Percentiles rank a stretch among this genome's conserved stretches.
These are phyloP conservation scores for Tyrannus savana DNA, from an alignment of 2,113 vertebrate genomes.

Conservation along the genomic window DNA sequence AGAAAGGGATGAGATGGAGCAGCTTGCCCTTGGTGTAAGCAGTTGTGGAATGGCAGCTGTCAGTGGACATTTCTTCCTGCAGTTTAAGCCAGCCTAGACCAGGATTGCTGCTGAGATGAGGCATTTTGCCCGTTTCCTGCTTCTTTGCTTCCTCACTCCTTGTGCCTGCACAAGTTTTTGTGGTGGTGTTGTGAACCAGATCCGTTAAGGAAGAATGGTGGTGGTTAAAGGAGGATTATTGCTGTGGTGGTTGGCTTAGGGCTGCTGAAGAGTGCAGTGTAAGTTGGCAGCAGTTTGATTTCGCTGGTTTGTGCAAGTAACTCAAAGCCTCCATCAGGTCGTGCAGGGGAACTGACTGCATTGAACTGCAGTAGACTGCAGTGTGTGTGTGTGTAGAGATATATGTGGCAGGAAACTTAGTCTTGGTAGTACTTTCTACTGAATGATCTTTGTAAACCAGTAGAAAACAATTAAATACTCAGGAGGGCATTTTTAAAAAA, in stretches of 20 bases:
- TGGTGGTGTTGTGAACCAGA: not conserved
- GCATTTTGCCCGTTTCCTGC: not conserved
- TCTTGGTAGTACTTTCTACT: not conserved
- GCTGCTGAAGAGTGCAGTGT: not conserved
- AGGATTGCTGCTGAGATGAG: not conserved
- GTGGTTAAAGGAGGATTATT: not conserved
- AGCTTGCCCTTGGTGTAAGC: not conserved
- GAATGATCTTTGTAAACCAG: not conserved
- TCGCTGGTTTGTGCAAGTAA: not conserved
- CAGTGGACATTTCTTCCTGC: not conserved
- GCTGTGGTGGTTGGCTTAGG: not conserved
- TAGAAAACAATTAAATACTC: not conserved
- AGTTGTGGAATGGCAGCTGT: not conserved
- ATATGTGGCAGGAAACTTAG: not conserved
- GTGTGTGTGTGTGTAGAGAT: accelerated
- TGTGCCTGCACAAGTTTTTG: not conserved
- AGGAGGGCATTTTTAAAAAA: not conserved
- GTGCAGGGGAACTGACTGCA: not conserved
- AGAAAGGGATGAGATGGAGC: not conserved
- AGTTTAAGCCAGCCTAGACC: not conserved
- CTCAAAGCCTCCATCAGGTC: not conserved
- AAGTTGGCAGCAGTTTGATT: not conserved
- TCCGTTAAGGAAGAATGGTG: not conserved
- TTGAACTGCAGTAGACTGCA: conserved; percentile 7
- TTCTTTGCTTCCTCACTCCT: not conserved